Evolutionary conservation across 2,113 vertebrate species (phyloP).

Genomic region (Etheostoma spectabile): DNA sequence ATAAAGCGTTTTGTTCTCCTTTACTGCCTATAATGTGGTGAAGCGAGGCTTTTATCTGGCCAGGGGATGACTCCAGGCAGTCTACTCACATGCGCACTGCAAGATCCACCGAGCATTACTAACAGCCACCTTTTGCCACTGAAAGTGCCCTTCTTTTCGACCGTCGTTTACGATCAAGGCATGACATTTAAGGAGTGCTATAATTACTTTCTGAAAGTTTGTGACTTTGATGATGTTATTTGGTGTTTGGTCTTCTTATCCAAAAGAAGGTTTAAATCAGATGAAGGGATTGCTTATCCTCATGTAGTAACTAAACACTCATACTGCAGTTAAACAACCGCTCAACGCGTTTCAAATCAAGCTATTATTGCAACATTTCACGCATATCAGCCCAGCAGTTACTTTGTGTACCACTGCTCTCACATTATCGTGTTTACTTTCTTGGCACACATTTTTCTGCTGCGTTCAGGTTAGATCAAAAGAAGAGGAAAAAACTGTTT

Average conservation of each 20-base stretch:
- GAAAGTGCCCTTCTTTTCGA: constrained; percentile 27
- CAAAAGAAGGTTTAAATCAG: constrained; percentile 23
- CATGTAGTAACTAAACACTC: neutral
- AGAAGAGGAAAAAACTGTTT: constrained; percentile 41
- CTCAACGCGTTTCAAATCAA: neutral
- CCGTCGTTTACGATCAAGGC: constrained; percentile 58
- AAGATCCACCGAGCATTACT: constrained; percentile 51
- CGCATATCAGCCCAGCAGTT: neutral
- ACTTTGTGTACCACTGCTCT: neutral
- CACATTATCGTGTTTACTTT: constrained; percentile 20
- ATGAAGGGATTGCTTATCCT: neutral
- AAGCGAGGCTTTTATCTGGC: constrained; percentile 76
- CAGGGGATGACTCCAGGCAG: constrained; percentile 76
- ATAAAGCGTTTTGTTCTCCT: constrained; percentile 54
- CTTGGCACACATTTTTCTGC: neutral
- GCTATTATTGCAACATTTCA: neutral
- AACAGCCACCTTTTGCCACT: constrained; percentile 42
- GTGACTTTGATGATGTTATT: constrained; percentile 27
- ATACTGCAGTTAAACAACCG: neutral
- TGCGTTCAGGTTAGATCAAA: neutral
- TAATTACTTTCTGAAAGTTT: constrained; percentile 61
- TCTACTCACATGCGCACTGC: constrained; percentile 70
- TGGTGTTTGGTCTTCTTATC: constrained; percentile 14
- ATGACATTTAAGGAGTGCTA: constrained; percentile 47
- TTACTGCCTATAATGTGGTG: constrained; percentile 71